phyloP scores from a whole-genome alignment of 2,113 vertebrate species.

The Phocoena phocoena region DNA sequence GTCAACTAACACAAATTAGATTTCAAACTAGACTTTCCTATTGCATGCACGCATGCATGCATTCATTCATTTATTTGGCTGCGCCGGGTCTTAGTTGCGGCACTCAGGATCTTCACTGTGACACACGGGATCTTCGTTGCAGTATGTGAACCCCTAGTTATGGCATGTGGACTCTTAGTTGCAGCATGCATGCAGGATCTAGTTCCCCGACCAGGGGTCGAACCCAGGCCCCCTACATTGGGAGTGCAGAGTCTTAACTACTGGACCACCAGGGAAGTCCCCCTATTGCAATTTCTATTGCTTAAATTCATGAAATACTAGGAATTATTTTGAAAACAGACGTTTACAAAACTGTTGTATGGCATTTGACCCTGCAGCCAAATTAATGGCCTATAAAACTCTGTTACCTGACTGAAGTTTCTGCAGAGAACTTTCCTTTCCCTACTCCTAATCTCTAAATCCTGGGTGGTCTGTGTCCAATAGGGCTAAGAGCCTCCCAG shows the following conservation, averaged over 20 bases:
- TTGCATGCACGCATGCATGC: not conserved
- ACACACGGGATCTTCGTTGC: too few relatives aligned
- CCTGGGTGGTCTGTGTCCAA: not conserved
- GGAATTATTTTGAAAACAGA: slow-evolving; percentile 24
- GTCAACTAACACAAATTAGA: slow-evolving; percentile 5
- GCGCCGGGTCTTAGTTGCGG: too few relatives aligned
- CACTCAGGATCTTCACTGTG: too few relatives aligned
- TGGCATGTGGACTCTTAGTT: too few relatives aligned
- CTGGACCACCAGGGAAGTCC: too few relatives aligned
- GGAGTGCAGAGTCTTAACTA: too few relatives aligned
- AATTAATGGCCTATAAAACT: not conserved
- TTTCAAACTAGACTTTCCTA: not conserved
- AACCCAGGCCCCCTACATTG: too few relatives aligned
- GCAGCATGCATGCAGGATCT: too few relatives aligned
- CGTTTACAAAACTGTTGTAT: not conserved
- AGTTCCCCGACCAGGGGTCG: too few relatives aligned
- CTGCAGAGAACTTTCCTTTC: not conserved
- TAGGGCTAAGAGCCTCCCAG: not conserved
- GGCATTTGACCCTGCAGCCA: not conserved
- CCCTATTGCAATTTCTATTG: not conserved
- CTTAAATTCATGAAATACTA: not conserved
- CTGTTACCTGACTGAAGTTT: not conserved
- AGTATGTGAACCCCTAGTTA: too few relatives aligned
- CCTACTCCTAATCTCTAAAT: not conserved
- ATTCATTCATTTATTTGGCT: too few relatives aligned